phyloP scores from a whole-genome alignment of 2,888 invertebrate species.

The Perdita meconis region DNA sequence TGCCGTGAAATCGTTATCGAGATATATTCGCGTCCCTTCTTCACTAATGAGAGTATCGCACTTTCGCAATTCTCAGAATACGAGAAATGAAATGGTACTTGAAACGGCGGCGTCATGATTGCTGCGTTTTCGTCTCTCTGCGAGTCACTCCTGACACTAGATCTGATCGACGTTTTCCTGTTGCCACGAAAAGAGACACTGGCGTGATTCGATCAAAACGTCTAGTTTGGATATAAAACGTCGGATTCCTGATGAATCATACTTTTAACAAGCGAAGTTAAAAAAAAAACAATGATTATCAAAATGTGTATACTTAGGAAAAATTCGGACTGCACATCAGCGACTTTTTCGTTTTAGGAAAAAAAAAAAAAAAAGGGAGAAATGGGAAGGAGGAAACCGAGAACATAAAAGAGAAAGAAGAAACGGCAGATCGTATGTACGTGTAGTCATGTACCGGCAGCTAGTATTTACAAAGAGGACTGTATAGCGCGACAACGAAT shows the following conservation, averaged over 20 bases:
- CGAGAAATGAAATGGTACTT: background rate
- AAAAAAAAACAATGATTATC: constrained; percentile 30
- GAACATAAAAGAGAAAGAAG: constrained; percentile 13
- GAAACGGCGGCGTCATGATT: constrained; percentile 36
- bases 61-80: background rate
- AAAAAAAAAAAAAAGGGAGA: background rate
- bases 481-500: constrained; percentile 8
- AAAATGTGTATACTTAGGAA: constrained; percentile 26
- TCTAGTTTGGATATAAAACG: constrained; percentile 10
- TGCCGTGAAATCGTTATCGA: constrained; percentile 30
- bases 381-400: background rate
- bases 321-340: constrained; percentile 5
- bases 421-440: constrained; percentile 41
- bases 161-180: background rate
- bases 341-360: background rate
- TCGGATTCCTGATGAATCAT: constrained; percentile 6
- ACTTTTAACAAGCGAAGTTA: constrained; percentile 18
- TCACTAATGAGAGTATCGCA: constrained; percentile 17
- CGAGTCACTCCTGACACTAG: constrained; percentile 26
- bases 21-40: background rate
- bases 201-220: background rate
- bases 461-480: constrained; percentile 12
- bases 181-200: constrained; percentile 10
- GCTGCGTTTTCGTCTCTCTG: background rate
- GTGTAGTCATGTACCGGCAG: constrained; percentile 13